Evolutionary conservation across 2,888 invertebrate genomes (phyloP), one percentile per base, ranked within the genome.

Genomic region (Lasioglossum malachurum): DNA sequence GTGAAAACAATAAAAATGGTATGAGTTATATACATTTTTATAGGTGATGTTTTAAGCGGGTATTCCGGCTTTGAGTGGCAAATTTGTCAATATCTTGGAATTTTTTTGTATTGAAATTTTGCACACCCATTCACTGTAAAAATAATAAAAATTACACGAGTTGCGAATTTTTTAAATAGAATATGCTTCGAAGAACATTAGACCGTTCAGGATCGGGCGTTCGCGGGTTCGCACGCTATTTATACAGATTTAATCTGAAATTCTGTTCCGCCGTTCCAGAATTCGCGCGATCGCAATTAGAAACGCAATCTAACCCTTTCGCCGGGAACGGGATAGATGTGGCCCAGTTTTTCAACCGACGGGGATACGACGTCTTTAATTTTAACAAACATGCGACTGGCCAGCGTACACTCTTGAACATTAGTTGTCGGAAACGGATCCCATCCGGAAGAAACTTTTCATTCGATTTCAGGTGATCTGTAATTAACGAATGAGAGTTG

Each of bases 221-320:
- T 35, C 35, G 35, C 19, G 19, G 7, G 67, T 67, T 67, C 67
- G 35, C 67, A 19, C 31, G 23, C 67, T 67, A 67, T 67, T 67
- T 67, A 67, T 67, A 67, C 19, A 23, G 19, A 19, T 35, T 35
- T 35, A 31, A 31, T 67, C 19, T 31, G 35, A 35, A 67, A 67
- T 67, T 67, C 67, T 67, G 67, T 31, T 31, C 67, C 67, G 31
- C 31, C 31, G 67, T 67, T 67, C 67, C 35, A 67, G 35, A 67
- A 67, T 67, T 16, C 67, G 67, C 35, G 35, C 35, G 67, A 35
- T 67, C 19, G 35, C 67, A 35, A 67, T 67, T 67, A 35, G 67
- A 67, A 67, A 35, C 19, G 67, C 67, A 35, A 35, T 35, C 31
- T 67, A 64, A 64, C 35, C 67, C 67, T 67, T 67, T 64, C 46